Conservation (phyloP, 2,797 vertebrate species). For the Cetoscarus ocellatus region DNA sequence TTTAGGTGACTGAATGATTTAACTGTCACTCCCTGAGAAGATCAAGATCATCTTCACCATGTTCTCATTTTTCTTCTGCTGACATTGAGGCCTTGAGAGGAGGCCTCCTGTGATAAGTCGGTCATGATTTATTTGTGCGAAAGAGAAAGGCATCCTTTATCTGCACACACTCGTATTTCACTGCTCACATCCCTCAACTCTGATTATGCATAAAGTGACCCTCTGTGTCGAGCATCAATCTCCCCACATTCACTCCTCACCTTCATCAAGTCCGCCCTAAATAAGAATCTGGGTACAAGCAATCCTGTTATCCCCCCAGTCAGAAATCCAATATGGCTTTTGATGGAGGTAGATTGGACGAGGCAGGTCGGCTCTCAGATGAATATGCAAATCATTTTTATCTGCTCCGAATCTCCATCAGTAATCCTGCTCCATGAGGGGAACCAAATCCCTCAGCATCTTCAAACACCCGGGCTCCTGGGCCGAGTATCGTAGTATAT, state of each 20-base stretch:
- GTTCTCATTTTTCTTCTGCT: slow-evolving; percentile 58
- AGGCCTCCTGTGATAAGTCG: slow-evolving; percentile 34
- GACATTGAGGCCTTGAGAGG: slow-evolving; percentile 61
- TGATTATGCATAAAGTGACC: slow-evolving; percentile 42
- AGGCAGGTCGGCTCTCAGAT: slow-evolving; percentile 38
- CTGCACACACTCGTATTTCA: slow-evolving; percentile 34
- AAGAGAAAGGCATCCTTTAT: slow-evolving; percentile 43
- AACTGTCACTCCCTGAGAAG: slow-evolving; percentile 38
- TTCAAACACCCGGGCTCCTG: slow-evolving; percentile 41
- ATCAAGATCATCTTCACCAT: slow-evolving; percentile 50
- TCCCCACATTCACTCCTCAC: slow-evolving; percentile 38
- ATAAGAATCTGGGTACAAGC: slow-evolving; percentile 38
- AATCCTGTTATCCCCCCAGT: slow-evolving; percentile 54
- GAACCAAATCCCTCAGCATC: slow-evolving; percentile 39
- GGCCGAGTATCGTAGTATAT: slow-evolving; percentile 13
- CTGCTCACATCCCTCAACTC: slow-evolving; percentile 41
- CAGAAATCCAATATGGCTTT: slow-evolving; percentile 58
- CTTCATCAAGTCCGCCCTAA: slow-evolving; percentile 47
- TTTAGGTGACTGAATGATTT: slow-evolving; percentile 56
- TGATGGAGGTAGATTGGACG: slow-evolving; percentile 52
- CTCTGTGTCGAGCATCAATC: slow-evolving; percentile 37
- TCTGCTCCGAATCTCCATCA: slow-evolving; percentile 38
- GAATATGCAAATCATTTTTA: slow-evolving; percentile 59
- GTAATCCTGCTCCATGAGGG: slow-evolving; percentile 52
- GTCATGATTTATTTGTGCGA: slow-evolving; percentile 68